phyloP scores from a whole-genome alignment of 2,797 vertebrate species.

The Pelobates cultripes region DNA sequence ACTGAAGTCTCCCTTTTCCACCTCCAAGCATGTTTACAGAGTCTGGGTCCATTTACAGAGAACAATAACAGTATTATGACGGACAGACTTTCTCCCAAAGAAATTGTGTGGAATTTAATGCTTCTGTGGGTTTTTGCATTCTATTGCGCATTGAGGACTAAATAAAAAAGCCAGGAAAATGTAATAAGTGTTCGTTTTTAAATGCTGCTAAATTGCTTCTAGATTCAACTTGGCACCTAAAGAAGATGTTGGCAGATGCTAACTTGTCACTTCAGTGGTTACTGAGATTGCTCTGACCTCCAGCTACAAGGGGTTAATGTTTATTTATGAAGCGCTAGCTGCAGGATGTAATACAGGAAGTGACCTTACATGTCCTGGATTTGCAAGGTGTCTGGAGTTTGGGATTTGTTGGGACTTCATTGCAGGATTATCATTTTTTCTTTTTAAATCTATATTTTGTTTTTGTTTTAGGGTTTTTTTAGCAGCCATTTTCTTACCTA shows the following conservation, averaged over 20 bases:
- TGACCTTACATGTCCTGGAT: neutral
- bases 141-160: neutral
- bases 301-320: neutral
- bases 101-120: conserved; percentile 68
- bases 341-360: neutral
- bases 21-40: conserved; percentile 73
- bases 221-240: too few relatives aligned
- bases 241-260: neutral
- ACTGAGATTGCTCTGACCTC: neutral
- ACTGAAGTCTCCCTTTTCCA: conserved; percentile 69
- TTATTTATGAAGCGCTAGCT: neutral
- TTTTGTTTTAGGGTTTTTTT: neutral
- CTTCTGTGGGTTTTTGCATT: conserved; percentile 61
- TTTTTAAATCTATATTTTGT: neutral
- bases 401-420: neutral
- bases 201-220: too few relatives aligned
- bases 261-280: neutral
- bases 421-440: too few relatives aligned
- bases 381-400: neutral
- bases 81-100: conserved; percentile 69
- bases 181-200: too few relatives aligned
- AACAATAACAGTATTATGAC: conserved; percentile 85
- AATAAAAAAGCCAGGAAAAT: too few relatives aligned
- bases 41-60: conserved; percentile 81
- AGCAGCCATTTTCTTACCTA: too few relatives aligned